These are phyloP conservation scores for Chaetogeoica ovagalla DNA, from an alignment of 2,888 invertebrate species.

Conservation along the genomic window DNA sequence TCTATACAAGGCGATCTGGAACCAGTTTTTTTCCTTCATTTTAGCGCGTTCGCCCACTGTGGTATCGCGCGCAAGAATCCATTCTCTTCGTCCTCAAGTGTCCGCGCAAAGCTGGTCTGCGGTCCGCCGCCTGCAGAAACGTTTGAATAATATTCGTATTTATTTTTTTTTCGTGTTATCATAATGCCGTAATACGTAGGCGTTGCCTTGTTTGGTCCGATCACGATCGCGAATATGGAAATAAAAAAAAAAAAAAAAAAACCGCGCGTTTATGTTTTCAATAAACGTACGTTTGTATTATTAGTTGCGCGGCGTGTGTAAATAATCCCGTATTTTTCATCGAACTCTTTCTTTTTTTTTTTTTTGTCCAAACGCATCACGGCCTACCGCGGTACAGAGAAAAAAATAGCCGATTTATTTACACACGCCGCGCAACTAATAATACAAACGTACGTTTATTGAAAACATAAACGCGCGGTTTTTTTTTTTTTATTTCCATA, in stretches of 20 bases:
- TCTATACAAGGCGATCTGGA: constrained; percentile 50
- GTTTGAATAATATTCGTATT: constrained; percentile 29
- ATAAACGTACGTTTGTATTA: too few species aligned
- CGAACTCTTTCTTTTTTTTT: too few species aligned
- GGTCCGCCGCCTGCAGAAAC: constrained; percentile 15
- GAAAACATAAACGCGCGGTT: too few species aligned
- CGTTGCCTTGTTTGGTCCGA: constrained; percentile 31
- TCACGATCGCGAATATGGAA: constrained; percentile 40
- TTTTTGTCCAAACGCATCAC: too few species aligned
- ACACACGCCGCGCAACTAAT: too few species aligned
- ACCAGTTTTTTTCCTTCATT: constrained; percentile 38
- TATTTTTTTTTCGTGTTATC: too few species aligned
- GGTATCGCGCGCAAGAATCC: constrained; percentile 6
- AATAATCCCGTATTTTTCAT: too few species aligned
- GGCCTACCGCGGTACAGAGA: too few species aligned
- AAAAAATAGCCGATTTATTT: too few species aligned
- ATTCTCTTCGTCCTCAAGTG: constrained; percentile 41
- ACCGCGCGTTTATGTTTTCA: too few species aligned
- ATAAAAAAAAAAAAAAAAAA: not conserved
- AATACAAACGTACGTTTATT: too few species aligned
- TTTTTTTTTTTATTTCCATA: constrained; percentile 8
- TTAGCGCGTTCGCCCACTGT: constrained; percentile 50
- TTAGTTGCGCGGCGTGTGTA: too few species aligned
- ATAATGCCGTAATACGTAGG: constrained; percentile 46
- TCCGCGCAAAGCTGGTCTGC: not conserved